phyloP scores from a whole-genome alignment of 2,888 invertebrate species.

The Choristoneura rosaceana region DNA sequence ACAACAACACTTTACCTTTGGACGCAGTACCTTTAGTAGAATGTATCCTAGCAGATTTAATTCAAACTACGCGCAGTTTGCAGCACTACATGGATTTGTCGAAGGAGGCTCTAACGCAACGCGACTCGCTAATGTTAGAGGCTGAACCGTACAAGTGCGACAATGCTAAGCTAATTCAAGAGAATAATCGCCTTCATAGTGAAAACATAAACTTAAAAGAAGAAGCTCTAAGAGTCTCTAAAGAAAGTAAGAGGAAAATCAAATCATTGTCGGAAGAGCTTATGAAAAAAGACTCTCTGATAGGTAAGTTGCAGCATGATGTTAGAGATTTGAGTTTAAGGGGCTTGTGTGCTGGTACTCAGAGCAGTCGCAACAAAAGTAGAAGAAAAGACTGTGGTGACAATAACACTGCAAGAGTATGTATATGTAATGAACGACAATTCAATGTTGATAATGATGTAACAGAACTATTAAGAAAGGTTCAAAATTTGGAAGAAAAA shows the following conservation, averaged over 20 bases:
- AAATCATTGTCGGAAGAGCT: conserved; percentile 87
- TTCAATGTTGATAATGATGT: conserved; percentile 65
- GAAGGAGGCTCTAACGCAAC: conserved; percentile 89
- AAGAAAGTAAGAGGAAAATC: conserved; percentile 87
- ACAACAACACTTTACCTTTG: conserved; percentile 89
- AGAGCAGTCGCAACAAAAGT: conserved; percentile 75
- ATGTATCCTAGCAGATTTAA: conserved; percentile 91
- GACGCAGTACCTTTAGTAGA: conserved; percentile 93
- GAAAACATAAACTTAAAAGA: conserved; percentile 88
- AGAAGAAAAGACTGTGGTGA: conserved; percentile 66
- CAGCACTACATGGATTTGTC: conserved; percentile 93
- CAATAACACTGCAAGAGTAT: conserved; percentile 54
- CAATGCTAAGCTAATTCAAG: conserved; percentile 90
- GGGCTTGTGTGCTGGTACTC: conserved; percentile 77
- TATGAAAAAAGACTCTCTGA: conserved; percentile 78
- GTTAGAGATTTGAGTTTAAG: conserved; percentile 74
- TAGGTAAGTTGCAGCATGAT: conserved; percentile 76
- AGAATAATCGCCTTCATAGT: conserved; percentile 90
- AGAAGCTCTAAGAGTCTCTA: conserved; percentile 83
- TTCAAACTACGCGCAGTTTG: conserved; percentile 94
- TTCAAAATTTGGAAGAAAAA: conserved; percentile 75
- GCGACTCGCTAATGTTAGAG: conserved; percentile 88
- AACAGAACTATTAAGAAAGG: conserved; percentile 73
- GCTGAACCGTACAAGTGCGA: conserved; percentile 93
- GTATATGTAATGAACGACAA: conserved; percentile 63